Conservation (phyloP, 2,113 vertebrate genomes). For the Hemiscyllium ocellatum region DNA sequence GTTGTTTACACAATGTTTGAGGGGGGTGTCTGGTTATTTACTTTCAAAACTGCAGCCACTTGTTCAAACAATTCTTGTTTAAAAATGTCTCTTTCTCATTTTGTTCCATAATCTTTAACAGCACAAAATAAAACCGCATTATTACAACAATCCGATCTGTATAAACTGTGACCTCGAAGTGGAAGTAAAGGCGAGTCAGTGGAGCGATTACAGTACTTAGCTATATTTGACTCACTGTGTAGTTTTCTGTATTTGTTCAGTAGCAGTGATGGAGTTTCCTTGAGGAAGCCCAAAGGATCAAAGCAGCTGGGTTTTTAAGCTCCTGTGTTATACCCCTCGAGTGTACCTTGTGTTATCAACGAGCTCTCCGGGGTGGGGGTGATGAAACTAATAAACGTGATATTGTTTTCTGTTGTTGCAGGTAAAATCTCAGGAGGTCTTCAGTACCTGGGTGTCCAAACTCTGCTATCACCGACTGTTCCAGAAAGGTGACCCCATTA, state of each 20-base stretch:
- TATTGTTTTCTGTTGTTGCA: constrained; percentile 42
- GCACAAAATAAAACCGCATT: too few species aligned
- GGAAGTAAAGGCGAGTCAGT: background rate
- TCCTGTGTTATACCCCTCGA: background rate
- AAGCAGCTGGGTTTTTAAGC: background rate
- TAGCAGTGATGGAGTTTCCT: background rate
- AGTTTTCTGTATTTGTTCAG: background rate
- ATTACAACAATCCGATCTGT: background rate
- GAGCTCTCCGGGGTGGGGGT: background rate
- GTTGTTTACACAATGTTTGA: too few species aligned
- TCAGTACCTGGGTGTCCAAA: constrained; percentile 81
- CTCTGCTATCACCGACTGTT: constrained; percentile 73
- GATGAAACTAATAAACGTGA: background rate
- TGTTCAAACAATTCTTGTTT: too few species aligned
- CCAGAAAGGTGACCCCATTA: constrained; percentile 57
- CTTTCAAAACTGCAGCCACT: too few species aligned
- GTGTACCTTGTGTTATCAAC: too few species aligned
- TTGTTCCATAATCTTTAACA: too few species aligned
- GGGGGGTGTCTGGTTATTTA: too few species aligned
- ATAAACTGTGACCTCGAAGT: background rate
- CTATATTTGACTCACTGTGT: background rate
- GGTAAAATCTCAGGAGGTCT: constrained; percentile 78
- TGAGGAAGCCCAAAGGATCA: background rate
- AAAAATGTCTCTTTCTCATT: too few species aligned
- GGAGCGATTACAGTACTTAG: background rate